Base-by-base conservation (phyloP, 1,140 invertebrate species). In the Cylas formicarius region DNA sequence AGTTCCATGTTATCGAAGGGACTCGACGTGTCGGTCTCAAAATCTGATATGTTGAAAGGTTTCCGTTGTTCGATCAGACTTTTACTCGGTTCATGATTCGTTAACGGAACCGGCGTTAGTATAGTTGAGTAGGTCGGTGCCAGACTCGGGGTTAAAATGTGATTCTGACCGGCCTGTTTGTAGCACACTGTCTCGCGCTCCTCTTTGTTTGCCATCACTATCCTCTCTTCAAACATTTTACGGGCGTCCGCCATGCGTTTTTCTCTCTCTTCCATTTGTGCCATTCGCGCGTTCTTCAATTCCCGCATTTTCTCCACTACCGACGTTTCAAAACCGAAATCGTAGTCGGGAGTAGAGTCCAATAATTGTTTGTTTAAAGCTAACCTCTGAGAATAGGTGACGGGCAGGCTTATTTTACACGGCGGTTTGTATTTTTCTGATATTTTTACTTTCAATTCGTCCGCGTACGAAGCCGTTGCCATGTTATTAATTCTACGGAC, bases 1-100 rank as follows among this genome's bases (percentile, higher is more conserved):
- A 92, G 62, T 71, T 89, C 87, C 66, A 90, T 79, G 70, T 88
- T 87, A 70, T 92, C 88, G 68, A 91, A 92, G 1, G 88, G 88
- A 62, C 85, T 90, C 11, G 86, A 88, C 33, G 84, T 88, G 62
- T 90, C 86, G 62, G 84, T 80, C 67, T 91, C 87, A 71, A 92
- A 92, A 61, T 90, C 86, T 20, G 62, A 61, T 42, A 66, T 57
- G 42, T 66, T 66, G 35, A 66, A 63, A 2, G 61, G 55, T 44
- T 58, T 63, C 34, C 21, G 17, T 41, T 13, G 36, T 23, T 36
- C 49, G 50, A 36, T 31, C 34, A 32, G n/a, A 37, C 44, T 52
- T 36, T 45, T 39, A 22, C 35, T 48, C 21, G 17, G 38, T 33
- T 27, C 26, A 41, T 40, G 11, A 43, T 43, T 55, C 29, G 40